Conservation (phyloP, 2,113 vertebrate species). For the Macquaria ambigua region DNA sequence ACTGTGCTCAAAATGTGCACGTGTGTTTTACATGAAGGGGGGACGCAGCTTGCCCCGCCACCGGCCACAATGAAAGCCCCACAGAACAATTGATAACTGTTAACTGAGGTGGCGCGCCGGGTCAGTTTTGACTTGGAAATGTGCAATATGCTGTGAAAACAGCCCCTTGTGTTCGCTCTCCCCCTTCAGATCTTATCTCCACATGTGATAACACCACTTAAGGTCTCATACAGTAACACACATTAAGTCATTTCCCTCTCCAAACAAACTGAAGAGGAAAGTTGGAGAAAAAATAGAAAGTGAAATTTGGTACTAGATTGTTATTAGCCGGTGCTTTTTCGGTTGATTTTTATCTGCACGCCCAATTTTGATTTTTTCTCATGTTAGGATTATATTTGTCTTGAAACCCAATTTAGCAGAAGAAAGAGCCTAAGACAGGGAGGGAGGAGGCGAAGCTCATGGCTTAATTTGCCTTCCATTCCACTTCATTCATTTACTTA, state of each 20-base stretch:
- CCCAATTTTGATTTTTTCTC: conserved; percentile 42
- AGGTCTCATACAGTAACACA: conserved; percentile 82
- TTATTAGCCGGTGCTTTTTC: conserved; percentile 53
- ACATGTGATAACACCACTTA: conserved; percentile 82
- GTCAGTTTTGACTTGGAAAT: conserved; percentile 80
- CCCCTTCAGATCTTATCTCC: conserved; percentile 78
- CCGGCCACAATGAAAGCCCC: conserved; percentile 57
- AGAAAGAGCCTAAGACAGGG: conserved; percentile 44
- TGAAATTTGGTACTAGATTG: conserved; percentile 50
- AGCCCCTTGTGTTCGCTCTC: conserved; percentile 70
- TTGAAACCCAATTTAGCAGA: conserved; percentile 59
- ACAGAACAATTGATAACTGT: conserved; percentile 73
- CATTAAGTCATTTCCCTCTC: conserved; percentile 83
- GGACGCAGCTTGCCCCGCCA: conserved; percentile 60
- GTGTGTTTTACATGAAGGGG: conserved; percentile 64
- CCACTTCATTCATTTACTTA: conserved; percentile 74
- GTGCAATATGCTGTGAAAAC: conserved; percentile 82
- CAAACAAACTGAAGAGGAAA: conserved; percentile 73
- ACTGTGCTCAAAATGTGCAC: conserved; percentile 64
- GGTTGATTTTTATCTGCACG: conserved; percentile 63
- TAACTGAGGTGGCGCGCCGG: conserved; percentile 59
- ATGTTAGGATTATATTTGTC: conserved; percentile 54
- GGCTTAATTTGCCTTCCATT: conserved; percentile 73
- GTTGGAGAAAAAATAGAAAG: conserved; percentile 29
- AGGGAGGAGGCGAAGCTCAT: conserved; percentile 59